These are phyloP conservation scores for Hydropotes inermis DNA, from an alignment of 2,113 vertebrate genomes.

Conservation along the genomic window DNA sequence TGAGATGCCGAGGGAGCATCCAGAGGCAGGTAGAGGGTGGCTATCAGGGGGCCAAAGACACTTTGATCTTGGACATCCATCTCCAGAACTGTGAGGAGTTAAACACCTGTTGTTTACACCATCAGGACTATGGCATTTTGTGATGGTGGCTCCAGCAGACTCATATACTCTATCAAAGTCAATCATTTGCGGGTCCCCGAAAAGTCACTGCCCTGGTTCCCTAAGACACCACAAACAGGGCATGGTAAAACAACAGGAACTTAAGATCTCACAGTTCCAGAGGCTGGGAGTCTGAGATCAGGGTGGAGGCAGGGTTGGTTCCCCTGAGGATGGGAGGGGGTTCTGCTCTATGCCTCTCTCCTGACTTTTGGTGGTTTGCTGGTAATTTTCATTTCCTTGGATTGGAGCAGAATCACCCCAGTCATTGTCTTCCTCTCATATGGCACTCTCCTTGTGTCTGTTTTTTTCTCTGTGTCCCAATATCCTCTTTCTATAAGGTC, in stretches of 20 bases:
- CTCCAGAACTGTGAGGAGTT: background rate
- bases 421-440: background rate
- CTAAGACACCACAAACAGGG: background rate
- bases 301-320: background rate
- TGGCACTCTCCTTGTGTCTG: background rate
- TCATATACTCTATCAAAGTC: background rate
- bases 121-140: background rate
- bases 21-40: background rate
- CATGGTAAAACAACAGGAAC: background rate
- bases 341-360: no score
- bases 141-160: background rate
- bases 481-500: background rate
- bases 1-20: fast-evolving
- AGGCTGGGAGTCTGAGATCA: background rate
- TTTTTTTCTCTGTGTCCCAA: background rate
- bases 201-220: background rate
- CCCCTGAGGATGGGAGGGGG: background rate
- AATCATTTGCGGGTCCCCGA: background rate
- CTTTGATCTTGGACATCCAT: background rate
- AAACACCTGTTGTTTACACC: background rate
- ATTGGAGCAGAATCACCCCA: background rate
- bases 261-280: background rate
- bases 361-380: no score
- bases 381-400: background rate
- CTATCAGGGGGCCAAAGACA: background rate